Evolutionary conservation across 2,888 invertebrate genomes (phyloP), one percentile per base, ranked within the genome.

Genomic region (Cordilura impudica): DNA sequence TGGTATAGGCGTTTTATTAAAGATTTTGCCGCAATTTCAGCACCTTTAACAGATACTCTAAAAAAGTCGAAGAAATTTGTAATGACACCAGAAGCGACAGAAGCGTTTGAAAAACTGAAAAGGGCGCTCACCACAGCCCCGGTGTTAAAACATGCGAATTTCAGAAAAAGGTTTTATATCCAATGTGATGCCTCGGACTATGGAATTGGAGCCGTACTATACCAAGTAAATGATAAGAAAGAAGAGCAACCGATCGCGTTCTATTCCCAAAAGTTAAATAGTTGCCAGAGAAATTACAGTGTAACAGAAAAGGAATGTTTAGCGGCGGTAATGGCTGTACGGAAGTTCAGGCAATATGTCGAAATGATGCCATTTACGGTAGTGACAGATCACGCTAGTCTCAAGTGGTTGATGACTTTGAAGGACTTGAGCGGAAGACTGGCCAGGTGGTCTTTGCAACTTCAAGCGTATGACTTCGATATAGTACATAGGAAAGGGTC

Each of bases 231-330:
- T 29, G 35, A 31, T 1, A 18, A 63, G 8, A 47, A 49, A 8
- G 39, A 49, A 35, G 65, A 74, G 14, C 67, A 66, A 18, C 45
- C 67, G 7, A 45, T 67, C 1, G 45, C 54, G 4, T 67, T 67
- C 14, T 53, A 39, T 19, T 53, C 51, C 0, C 51, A 65, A 16
- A 65, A 65, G 23, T 16, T 65, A 6, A 65, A 65, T 39, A 0
- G 39, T 2, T 65, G 65, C 23, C 65, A 65, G 14, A 47, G 35
- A 35, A 63, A 63, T 12, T 63, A 39, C 12, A 63, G 31, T 10
- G 51, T 26, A 5, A 26, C 16, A 7, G 6, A 65, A 39, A 49
- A 70, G 29, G n/a, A 81, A 26, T 79, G 78, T 76, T 76, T 21
- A 35, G 72, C 0, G 12, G 67, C 71, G 39, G 49, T 21, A 1